Conservation (phyloP, 2,797 vertebrate species). For the Xenops minutus region DNA sequence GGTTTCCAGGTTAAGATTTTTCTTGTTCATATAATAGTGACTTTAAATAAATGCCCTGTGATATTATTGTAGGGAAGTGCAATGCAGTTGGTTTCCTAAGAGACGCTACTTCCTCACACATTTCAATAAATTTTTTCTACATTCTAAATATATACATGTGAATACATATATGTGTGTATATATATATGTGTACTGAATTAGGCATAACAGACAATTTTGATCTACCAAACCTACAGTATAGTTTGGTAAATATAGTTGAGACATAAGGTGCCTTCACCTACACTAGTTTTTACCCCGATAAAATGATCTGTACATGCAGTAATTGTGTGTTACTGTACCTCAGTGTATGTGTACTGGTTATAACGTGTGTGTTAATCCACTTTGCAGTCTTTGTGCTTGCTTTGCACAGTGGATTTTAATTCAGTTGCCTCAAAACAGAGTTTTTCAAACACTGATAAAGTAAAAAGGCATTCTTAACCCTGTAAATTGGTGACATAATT, state of each 20-base stretch:
- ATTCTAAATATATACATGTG: not conserved
- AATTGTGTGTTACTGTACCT: constrained; percentile 2
- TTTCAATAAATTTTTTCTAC: not conserved
- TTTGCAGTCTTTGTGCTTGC: constrained; percentile 7
- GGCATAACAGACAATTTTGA: not conserved
- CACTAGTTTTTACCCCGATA: not conserved
- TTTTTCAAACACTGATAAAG: not conserved
- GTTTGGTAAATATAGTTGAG: not conserved
- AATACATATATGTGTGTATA: too few relatives aligned
- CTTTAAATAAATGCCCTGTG: not conserved
- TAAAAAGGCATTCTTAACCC: not conserved
- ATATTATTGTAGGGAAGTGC: accelerated
- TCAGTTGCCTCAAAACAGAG: not conserved
- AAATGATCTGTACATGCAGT: not conserved
- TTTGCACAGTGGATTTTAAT: constrained; percentile 24
- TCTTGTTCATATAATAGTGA: not conserved
- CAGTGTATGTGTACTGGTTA: not conserved
- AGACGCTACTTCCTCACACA: not conserved
- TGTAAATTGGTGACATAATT: not conserved
- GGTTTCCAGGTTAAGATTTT: not conserved
- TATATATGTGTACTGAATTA: not conserved
- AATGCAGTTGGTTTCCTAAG: not conserved
- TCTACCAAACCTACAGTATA: not conserved
- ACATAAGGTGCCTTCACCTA: not conserved
- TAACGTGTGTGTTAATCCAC: not conserved